phyloP scores from a whole-genome alignment of 2,797 vertebrate genomes.

The Setipinna tenuifilis region DNA sequence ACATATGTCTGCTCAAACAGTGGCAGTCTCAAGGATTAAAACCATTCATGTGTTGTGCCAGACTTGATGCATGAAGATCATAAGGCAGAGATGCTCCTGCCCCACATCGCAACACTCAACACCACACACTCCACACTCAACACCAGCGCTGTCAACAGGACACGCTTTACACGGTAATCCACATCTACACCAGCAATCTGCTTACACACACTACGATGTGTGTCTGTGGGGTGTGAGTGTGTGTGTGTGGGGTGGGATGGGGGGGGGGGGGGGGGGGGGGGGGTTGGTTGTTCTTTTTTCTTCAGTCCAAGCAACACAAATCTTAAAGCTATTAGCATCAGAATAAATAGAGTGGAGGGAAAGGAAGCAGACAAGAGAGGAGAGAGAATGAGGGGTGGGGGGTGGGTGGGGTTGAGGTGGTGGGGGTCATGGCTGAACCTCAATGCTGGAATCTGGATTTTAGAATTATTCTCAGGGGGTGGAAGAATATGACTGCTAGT shows the following conservation, averaged over 20 bases:
- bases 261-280: conserved; percentile 35
- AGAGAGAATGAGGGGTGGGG: background rate
- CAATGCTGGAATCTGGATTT: background rate
- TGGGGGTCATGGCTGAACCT: background rate
- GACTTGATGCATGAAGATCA: background rate
- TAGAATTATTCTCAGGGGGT: background rate
- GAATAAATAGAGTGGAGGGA: conserved; percentile 60
- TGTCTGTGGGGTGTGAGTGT: too few species aligned
- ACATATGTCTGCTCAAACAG: conserved; percentile 51
- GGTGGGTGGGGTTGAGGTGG: background rate
- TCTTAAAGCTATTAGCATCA: conserved; percentile 76
- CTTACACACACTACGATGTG: conserved; percentile 8
- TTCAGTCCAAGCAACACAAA: conserved; percentile 53
- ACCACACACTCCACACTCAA: background rate
- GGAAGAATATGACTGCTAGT: background rate
- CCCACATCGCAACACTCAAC: background rate
- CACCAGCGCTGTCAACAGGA: too few species aligned
- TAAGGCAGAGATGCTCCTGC: background rate
- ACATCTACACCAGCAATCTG: background rate
- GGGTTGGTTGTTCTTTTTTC: conserved; percentile 21
- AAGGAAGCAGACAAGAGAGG: conserved; percentile 41
- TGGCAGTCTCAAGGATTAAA: conserved; percentile 43
- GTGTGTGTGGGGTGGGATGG: too few species aligned
- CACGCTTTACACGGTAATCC: too few species aligned
- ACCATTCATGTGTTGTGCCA: background rate